Conservation (phyloP, 2,797 vertebrate genomes). For the Acanthis flammea region DNA sequence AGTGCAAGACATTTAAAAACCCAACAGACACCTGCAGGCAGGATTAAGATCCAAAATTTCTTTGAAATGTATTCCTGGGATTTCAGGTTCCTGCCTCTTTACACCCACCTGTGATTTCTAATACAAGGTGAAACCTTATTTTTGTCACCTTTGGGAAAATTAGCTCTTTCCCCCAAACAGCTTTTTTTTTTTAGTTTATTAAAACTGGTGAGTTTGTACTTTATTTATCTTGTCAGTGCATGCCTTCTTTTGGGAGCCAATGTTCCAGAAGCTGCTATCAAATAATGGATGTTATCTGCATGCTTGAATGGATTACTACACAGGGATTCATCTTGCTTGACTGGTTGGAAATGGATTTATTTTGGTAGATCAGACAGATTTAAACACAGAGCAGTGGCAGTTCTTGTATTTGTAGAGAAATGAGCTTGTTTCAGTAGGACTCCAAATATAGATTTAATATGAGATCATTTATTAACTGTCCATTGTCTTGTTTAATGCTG, state of each 20-base stretch:
- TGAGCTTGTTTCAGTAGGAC: not conserved
- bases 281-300: not conserved
- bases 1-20: not conserved
- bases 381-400: not conserved
- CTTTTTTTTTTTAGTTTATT: not conserved
- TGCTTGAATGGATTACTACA: not conserved
- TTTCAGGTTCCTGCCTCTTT: not conserved
- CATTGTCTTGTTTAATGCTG: not conserved
- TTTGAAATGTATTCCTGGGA: not conserved
- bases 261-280: not conserved
- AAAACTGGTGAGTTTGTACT: not conserved
- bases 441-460: not conserved
- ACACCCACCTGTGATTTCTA: not conserved
- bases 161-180: not conserved
- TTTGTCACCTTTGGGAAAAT: not conserved
- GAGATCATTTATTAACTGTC: not conserved
- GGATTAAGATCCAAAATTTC: not conserved
- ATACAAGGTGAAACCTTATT: not conserved
- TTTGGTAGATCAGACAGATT: not conserved
- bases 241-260: not conserved
- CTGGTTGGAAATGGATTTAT: not conserved
- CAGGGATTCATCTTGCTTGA: not conserved
- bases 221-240: not conserved
- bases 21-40: not conserved
- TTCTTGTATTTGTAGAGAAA: not conserved